Percentiles rank a stretch among this genome's conserved stretches.
Evolutionary conservation across 2,888 invertebrate species (phyloP).

Genomic region (Caenorhabditis drosophilae): DNA sequence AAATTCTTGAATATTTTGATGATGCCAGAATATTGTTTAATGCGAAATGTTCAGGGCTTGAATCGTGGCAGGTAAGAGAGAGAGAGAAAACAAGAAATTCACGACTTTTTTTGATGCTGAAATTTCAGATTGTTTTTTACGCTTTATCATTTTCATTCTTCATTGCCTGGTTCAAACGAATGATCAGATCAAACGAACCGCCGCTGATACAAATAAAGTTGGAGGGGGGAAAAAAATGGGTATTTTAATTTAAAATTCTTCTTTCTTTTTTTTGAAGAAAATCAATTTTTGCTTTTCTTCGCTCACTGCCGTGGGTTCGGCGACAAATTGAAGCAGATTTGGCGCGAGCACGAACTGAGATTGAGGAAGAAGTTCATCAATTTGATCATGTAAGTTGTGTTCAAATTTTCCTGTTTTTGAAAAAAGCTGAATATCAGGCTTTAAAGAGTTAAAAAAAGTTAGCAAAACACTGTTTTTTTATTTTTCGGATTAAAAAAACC

Average conservation of each 20-base stretch:
- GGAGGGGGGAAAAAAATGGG: too few relatives aligned
- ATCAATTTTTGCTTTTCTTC: constrained; percentile 16
- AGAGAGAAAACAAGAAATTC: neutral
- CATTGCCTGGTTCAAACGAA: constrained; percentile 25
- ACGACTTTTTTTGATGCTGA: neutral
- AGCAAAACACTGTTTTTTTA: too few relatives aligned
- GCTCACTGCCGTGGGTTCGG: constrained; percentile 46
- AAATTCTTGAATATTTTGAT: constrained; percentile 53
- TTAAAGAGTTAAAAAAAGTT: too few relatives aligned
- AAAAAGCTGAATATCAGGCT: too few relatives aligned
- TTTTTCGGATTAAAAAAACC: too few relatives aligned
- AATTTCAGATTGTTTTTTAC: constrained; percentile 50
- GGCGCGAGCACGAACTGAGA: constrained; percentile 39
- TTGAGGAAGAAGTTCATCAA: constrained; percentile 53
- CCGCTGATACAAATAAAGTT: constrained; percentile 15
- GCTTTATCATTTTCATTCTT: constrained; percentile 38
- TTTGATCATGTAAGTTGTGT: constrained; percentile 33
- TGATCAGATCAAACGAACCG: constrained; percentile 24
- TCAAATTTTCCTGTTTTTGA: neutral
- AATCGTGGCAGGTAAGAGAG: constrained; percentile 58
- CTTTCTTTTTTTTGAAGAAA: constrained; percentile 15
- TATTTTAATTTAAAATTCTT: too few relatives aligned
- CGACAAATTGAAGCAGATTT: constrained; percentile 37
- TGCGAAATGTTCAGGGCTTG: constrained; percentile 53
- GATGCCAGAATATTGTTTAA: constrained; percentile 52